Evolutionary conservation across 92 coral and sea anemone species (phyloP).

Genomic region (Zoanthus sansibaricus): DNA sequence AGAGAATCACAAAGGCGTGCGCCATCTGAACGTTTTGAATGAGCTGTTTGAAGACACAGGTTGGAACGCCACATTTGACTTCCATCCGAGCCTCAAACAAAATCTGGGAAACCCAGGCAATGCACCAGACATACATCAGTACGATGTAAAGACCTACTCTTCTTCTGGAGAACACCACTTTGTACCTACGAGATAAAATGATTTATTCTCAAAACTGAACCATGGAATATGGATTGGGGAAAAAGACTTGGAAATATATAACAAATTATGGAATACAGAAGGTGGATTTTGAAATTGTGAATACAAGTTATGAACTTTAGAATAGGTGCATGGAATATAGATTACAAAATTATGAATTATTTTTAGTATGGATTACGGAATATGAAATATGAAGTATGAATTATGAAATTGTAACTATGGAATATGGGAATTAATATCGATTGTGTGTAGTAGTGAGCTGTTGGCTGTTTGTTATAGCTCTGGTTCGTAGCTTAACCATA

Average conservation of each 20-base stretch:
- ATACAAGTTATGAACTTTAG: background rate
- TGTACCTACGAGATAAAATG: slow-evolving; percentile 4
- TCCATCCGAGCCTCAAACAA: slow-evolving; percentile 34
- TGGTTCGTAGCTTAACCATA: too few species aligned
- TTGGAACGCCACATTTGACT: slow-evolving; percentile 22
- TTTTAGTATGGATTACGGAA: background rate
- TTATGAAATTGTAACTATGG: background rate
- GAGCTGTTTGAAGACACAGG: slow-evolving; percentile 31
- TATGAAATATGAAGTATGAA: background rate
- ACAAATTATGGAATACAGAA: too few species aligned
- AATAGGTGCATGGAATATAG: background rate
- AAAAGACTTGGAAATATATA: background rate
- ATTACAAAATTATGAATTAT: background rate
- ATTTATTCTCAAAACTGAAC: background rate
- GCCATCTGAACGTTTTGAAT: slow-evolving; percentile 25
- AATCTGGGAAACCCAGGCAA: slow-evolving; percentile 35
- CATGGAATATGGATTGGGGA: background rate
- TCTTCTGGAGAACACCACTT: slow-evolving; percentile 8
- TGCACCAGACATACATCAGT: slow-evolving; percentile 28
- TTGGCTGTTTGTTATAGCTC: too few species aligned
- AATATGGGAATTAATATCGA: background rate
- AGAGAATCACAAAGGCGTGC: slow-evolving; percentile 32
- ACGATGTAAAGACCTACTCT: slow-evolving; percentile 12
- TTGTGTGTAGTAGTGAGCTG: background rate
- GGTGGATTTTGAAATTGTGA: background rate